phyloP scores from a whole-genome alignment of 2,888 invertebrate genomes.

The Trichogramma dendrolimi region DNA sequence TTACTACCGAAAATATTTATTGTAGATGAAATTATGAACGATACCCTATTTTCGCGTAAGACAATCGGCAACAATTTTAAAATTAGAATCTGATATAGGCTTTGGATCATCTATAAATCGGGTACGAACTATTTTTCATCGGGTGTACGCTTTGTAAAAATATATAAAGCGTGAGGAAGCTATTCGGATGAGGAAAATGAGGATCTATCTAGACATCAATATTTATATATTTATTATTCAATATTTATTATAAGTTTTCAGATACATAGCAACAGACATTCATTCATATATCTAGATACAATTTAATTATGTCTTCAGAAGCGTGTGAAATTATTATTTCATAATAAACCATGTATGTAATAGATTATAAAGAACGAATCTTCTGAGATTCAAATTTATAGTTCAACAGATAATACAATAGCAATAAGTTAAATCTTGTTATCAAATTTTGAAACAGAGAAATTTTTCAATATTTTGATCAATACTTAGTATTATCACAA shows the following conservation, averaged over 20 bases:
- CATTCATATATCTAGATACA: constrained; percentile 20
- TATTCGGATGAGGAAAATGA: too few species aligned
- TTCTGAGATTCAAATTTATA: constrained; percentile 21
- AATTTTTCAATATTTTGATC: constrained; percentile 11
- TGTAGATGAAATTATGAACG: too few species aligned
- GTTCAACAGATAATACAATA: constrained; percentile 23
- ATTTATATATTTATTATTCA: constrained; percentile 22
- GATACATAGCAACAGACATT: constrained; percentile 48
- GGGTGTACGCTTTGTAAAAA: too few species aligned
- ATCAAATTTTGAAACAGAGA: constrained; percentile 22
- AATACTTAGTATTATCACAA: constrained; percentile 26
- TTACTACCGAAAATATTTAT: too few species aligned
- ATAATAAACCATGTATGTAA: background rate
- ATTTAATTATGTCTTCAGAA: constrained; percentile 26
- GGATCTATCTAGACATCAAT: background rate
- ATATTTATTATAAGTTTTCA: constrained; percentile 48
- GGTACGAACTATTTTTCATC: too few species aligned
- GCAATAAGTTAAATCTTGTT: constrained; percentile 17
- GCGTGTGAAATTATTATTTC: constrained; percentile 4
- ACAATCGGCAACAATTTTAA: too few species aligned
- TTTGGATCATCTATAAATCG: too few species aligned
- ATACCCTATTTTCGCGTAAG: too few species aligned
- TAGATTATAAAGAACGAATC: constrained; percentile 25
- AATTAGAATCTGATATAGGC: too few species aligned
- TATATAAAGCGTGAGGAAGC: too few species aligned